A percentile compares a stretch with the other conserved stretches of the same genome.
Evolutionary conservation across 2,888 invertebrate genomes (phyloP).

Genomic region (Coenonympha arcania): DNA sequence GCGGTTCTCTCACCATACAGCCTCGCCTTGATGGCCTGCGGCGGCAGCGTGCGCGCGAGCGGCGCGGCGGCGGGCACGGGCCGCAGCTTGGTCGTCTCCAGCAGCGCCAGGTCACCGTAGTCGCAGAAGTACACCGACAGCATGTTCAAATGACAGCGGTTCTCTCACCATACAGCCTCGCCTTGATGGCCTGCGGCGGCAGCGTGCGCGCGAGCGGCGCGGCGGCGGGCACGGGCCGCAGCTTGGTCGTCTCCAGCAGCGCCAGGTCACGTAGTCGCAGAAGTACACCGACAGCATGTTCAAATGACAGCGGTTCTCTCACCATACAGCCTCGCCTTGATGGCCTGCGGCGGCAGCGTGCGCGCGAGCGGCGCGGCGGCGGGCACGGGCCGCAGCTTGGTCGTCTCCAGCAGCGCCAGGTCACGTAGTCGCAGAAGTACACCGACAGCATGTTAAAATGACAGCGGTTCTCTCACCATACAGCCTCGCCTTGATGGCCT

Average conservation of each 20-base stretch:
- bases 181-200: conserved; percentile 66
- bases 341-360: conserved; percentile 61
- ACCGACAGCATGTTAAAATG: conserved; percentile 66
- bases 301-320: conserved; percentile 55
- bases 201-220: conserved; percentile 56
- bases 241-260: conserved; percentile 45
- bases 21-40: conserved; percentile 65
- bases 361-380: conserved; percentile 51
- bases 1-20: conserved; percentile 59
- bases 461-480: conserved; percentile 42
- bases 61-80: conserved; percentile 53
- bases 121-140: conserved; percentile 77
- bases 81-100: conserved; percentile 47
- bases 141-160: conserved; percentile 59
- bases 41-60: conserved; percentile 57
- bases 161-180: conserved; percentile 63
- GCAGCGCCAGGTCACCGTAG: conserved; percentile 74
- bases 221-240: conserved; percentile 53
- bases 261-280: conserved; percentile 77
- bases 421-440: conserved; percentile 78
- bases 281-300: conserved; percentile 74
- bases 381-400: conserved; percentile 54
- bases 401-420: conserved; percentile 56
- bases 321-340: conserved; percentile 65
- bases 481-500: conserved; percentile 65